Percentiles rank a stretch among this genome's conserved stretches.
Conservation (phyloP, 2,113 vertebrate species). For the Gasterosteus aculeatus region DNA sequence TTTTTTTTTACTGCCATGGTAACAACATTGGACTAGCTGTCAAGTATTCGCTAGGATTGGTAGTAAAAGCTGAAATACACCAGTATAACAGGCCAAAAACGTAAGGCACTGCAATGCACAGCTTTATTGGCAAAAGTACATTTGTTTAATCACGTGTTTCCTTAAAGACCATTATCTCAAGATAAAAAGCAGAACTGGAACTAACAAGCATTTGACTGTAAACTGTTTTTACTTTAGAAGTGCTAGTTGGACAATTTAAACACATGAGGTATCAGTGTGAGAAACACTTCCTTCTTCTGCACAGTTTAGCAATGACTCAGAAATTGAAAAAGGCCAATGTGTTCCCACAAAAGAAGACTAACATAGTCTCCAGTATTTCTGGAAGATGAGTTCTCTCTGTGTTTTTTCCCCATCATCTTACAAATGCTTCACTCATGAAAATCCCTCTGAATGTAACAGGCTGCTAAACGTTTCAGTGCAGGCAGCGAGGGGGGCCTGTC, state of each 20-base stretch:
- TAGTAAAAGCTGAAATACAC: not conserved
- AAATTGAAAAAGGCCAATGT: not conserved
- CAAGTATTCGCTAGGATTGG: not conserved
- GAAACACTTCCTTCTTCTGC: not conserved
- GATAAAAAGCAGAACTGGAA: slow-evolving; percentile 35
- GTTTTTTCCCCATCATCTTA: not conserved
- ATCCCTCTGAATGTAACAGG: not conserved
- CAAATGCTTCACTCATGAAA: slow-evolving; percentile 1
- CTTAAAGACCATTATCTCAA: not conserved
- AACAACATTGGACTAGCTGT: not conserved
- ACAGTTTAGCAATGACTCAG: not conserved
- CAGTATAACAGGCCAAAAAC: slow-evolving; percentile 2
- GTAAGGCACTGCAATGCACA: not conserved
- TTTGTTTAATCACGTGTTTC: not conserved
- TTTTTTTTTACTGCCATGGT: not conserved
- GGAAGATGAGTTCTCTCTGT: not conserved
- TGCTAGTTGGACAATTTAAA: not conserved
- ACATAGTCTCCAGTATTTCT: not conserved
- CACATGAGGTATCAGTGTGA: not conserved
- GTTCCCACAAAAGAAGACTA: not conserved
- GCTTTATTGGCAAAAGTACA: no score
- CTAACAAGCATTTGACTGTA: not conserved
- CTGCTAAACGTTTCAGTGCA: slow-evolving; percentile 23
- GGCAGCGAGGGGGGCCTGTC: slow-evolving; percentile 6
- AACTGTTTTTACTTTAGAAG: not conserved